Conservation (phyloP, 2,888 invertebrate species). For the Sinotaia quadrata region DNA sequence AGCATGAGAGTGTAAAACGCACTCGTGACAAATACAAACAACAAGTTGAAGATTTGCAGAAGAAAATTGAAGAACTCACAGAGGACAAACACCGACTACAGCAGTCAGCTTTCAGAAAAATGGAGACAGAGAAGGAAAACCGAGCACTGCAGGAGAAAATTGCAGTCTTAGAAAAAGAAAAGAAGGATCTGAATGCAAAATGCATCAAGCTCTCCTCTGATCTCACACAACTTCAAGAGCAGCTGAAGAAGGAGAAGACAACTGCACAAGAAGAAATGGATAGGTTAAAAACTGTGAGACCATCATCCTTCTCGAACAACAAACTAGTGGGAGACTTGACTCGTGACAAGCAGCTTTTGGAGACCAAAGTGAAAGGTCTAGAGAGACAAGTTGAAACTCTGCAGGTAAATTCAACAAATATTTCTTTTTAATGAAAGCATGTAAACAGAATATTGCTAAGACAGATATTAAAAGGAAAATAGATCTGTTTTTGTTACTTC, state of each 20-base stretch:
- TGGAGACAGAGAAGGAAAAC: background rate
- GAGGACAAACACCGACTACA: constrained; percentile 44
- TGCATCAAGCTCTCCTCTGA: constrained; percentile 44
- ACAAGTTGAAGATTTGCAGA: constrained; percentile 70
- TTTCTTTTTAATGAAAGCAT: too few relatives aligned
- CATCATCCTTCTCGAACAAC: constrained; percentile 62
- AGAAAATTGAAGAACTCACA: constrained; percentile 59
- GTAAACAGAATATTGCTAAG: too few relatives aligned
- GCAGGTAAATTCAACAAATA: constrained; percentile 10
- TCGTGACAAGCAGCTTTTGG: constrained; percentile 40
- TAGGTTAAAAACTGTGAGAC: constrained; percentile 71
- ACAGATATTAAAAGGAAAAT: too few relatives aligned
- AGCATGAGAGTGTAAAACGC: constrained; percentile 9
- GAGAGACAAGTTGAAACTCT: constrained; percentile 32
- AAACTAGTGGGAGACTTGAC: constrained; percentile 35
- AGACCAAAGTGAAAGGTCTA: constrained; percentile 49
- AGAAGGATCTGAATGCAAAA: constrained; percentile 8
- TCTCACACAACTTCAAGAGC: constrained; percentile 39
- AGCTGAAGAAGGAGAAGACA: constrained; percentile 43
- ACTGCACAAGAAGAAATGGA: constrained; percentile 36
- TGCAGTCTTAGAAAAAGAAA: constrained; percentile 69
- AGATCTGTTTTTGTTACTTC: too few relatives aligned
- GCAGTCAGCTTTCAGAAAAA: constrained; percentile 11
- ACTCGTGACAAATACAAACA: constrained; percentile 3
- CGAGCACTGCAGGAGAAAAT: constrained; percentile 61